Evolutionary conservation across 2,888 invertebrate species (phyloP).

Genomic region (Cenopis cana): DNA sequence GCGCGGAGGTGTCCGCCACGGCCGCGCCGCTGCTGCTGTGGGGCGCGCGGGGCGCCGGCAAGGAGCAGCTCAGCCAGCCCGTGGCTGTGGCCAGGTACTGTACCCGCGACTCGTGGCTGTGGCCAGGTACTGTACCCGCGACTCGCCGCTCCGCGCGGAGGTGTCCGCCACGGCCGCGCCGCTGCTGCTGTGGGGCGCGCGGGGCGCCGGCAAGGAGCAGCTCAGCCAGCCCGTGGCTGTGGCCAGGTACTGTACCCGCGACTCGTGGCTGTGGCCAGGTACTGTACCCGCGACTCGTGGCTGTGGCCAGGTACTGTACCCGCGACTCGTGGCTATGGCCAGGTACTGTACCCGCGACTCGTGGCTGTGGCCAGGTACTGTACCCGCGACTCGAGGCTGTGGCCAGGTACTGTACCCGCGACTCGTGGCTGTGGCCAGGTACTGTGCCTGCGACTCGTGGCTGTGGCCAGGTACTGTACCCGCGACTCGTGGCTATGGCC

Average conservation of each 20-base stretch:
- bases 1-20: conserved; percentile 88
- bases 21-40: conserved; percentile 91
- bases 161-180: conserved; percentile 92
- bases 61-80: conserved; percentile 93
- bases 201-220: conserved; percentile 91
- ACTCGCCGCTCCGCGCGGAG: conserved; percentile 90
- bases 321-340: too few relatives aligned
- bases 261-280: too few relatives aligned
- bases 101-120: conserved; percentile 48
- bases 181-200: conserved; percentile 88
- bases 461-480: too few relatives aligned
- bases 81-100: conserved; percentile 89
- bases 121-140: too few relatives aligned
- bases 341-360: too few relatives aligned
- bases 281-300: too few relatives aligned
- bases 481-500: too few relatives aligned
- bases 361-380: too few relatives aligned
- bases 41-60: conserved; percentile 90
- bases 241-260: conserved; percentile 80
- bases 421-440: too few relatives aligned
- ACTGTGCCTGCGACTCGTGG: too few relatives aligned
- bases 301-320: conserved; percentile 86
- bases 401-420: too few relatives aligned
- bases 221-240: conserved; percentile 94
- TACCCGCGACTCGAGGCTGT: too few relatives aligned